Conservation (phyloP, 2,113 vertebrate species). For the Vulpes vulpes region DNA sequence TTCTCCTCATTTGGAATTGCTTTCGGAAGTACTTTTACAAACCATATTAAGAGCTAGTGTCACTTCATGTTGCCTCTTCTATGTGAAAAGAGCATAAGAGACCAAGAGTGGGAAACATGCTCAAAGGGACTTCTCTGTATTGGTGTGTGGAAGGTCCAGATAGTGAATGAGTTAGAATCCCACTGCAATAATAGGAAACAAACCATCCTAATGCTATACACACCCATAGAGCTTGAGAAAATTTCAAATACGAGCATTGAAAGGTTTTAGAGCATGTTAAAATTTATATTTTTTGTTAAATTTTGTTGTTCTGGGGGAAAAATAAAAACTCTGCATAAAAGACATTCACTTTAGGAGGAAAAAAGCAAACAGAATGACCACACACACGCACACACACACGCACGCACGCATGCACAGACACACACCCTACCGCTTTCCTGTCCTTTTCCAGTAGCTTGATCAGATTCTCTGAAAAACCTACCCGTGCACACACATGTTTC, state of each 20-base stretch:
- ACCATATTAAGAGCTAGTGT: background rate
- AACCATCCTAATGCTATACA: background rate
- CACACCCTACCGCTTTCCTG: background rate
- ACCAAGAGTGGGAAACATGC: background rate
- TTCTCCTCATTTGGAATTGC: constrained; percentile 49
- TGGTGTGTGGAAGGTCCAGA: background rate
- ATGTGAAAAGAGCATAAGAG: background rate
- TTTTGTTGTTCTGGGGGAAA: background rate
- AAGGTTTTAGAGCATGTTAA: constrained; percentile 39
- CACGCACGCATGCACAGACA: background rate
- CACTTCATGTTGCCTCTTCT: constrained; percentile 1
- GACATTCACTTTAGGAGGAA: background rate
- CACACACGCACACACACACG: too few relatives aligned
- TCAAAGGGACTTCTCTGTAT: background rate
- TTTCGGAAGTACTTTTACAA: constrained; percentile 50
- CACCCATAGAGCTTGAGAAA: background rate
- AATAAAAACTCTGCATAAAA: constrained; percentile 16
- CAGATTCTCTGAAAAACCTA: background rate
- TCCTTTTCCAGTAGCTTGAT: background rate
- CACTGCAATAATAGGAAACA: background rate
- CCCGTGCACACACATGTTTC: background rate
- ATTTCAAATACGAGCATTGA: constrained; percentile 36
- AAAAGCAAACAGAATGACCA: background rate
- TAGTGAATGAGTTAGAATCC: constrained; percentile 40
- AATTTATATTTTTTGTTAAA: constrained; percentile 41